Conservation (phyloP, 1,140 invertebrate genomes). For the Microplitis demolitor region DNA sequence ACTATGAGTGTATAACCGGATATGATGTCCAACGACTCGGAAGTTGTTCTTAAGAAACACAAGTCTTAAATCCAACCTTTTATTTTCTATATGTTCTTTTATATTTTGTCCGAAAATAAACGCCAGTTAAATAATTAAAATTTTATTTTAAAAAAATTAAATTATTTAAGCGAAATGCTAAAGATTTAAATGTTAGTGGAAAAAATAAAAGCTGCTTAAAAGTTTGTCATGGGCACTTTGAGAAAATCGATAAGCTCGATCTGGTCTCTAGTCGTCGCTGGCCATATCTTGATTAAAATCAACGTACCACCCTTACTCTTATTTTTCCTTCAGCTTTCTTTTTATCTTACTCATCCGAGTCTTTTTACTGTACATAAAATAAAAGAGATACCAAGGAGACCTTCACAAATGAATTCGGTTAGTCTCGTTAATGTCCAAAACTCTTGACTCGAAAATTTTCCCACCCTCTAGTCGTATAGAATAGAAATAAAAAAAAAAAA, state of each 20-base stretch:
- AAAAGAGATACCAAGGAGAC: neutral
- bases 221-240: conserved; percentile 47
- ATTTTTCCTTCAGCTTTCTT: conserved; percentile 13
- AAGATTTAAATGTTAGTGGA: no score
- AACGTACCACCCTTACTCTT: conserved; percentile 48
- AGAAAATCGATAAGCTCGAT: conserved; percentile 59
- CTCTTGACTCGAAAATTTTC: neutral
- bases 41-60: conserved; percentile 8
- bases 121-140: no score
- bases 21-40: conserved; percentile 12
- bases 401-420: conserved; percentile 54
- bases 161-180: conserved; percentile 1
- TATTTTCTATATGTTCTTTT: conserved; percentile 34
- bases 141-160: no score
- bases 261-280: conserved; percentile 46
- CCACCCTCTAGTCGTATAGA: neutral
- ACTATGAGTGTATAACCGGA: neutral
- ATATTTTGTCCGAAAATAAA: no score
- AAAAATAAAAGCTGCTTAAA: no score
- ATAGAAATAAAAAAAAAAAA: neutral
- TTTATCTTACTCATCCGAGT: conserved; percentile 10
- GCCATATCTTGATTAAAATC: conserved; percentile 64
- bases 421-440: conserved; percentile 58
- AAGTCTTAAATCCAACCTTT: no score
- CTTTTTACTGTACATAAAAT: neutral